Evolutionary conservation across 2,888 invertebrate genomes (phyloP), one percentile per base, ranked within the genome.

Genomic region (Papilio demoleus): DNA sequence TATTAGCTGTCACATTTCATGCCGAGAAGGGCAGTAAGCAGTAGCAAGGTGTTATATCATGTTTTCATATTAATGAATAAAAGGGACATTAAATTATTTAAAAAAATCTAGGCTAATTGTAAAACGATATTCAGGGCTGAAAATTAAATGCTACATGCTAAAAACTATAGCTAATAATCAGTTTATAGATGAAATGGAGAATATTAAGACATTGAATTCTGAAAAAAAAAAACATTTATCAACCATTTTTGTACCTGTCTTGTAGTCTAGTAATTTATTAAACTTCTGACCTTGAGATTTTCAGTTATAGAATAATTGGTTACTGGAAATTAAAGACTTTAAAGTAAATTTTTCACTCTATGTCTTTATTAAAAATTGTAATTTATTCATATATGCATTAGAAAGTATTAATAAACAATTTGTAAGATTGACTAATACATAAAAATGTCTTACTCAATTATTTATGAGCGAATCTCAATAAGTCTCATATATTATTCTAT

Each of bases 381-480:
- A 53, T 53, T 53, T 53, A 31, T 31, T 31, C 1, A 56, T 27
- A 50, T 31, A 31, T 31, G 17, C 27, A 56, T 31, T 53, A 22
- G 50, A 50, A 50, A 27, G 14, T 27, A 31, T n/a, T 31, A 31
- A 17, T 4, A 8, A n/a, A 9, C 31, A 17, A 56, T 56, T 56
- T 31, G 53, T 56, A n/a, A 31, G 17, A 31, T 31, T 50, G 27
- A 14, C 14, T 3, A 4, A 6, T 31, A 31, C 31, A 17, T 53
- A 56, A 56, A 56, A 17, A 56, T 9, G 8, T 31, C 0, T 31
- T 53, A 53, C n/a, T 53, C 14, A 53, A 31, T 53, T 27, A 27
- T 27, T 53, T 53, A 53, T 53, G n/a, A 27, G 53, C 4, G n/a
- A 53, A 53, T n/a, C 53, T 53, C n/a, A 31, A 31, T 27, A 53